These are phyloP conservation scores for Tyto alba DNA, from an alignment of 2,113 vertebrate species.

Conservation along the genomic window DNA sequence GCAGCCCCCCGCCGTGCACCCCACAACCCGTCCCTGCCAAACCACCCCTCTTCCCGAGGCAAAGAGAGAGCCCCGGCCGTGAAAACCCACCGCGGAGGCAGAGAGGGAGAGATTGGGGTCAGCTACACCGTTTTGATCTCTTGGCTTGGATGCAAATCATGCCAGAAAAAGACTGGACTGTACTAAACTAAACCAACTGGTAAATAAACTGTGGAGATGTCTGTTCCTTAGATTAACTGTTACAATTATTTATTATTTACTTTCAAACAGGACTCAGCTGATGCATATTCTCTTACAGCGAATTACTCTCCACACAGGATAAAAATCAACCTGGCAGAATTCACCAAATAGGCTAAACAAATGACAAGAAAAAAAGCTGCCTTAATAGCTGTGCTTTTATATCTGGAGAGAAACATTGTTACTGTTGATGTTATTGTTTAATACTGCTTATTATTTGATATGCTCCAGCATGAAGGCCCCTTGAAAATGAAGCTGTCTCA, in stretches of 20 bases:
- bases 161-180: neutral
- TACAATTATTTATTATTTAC: slow-evolving; percentile 14
- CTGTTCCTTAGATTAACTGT: neutral
- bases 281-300: neutral
- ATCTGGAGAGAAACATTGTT: neutral
- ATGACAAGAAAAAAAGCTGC: neutral
- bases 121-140: neutral
- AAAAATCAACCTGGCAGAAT: neutral
- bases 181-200: neutral
- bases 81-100: neutral
- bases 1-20: neutral
- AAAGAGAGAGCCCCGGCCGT: neutral
- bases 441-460: neutral
- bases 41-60: neutral
- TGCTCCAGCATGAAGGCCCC: neutral
- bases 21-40: neutral
- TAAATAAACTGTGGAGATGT: neutral
- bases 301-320: neutral
- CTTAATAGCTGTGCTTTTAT: neutral
- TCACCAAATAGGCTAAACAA: slow-evolving; percentile 33
- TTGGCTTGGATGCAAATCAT: neutral
- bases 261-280: neutral
- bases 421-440: neutral
- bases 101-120: neutral
- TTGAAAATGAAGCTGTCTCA: neutral